Base-by-base conservation (phyloP, 2,888 invertebrate genomes). In the Mellilla xanthometata region DNA sequence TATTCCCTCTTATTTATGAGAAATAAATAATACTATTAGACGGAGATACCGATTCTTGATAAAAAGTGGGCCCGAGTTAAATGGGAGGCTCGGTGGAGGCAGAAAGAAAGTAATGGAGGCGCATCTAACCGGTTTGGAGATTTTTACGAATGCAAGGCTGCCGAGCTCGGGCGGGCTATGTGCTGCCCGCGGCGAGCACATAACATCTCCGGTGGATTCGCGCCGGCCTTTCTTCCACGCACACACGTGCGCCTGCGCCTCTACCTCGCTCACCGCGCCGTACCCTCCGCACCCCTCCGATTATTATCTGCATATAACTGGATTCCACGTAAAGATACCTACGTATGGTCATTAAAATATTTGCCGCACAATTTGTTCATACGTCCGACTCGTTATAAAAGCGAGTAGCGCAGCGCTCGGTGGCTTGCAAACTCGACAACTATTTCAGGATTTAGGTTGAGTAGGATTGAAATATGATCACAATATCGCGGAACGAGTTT, bases 11-110 rank as follows among this genome's bases (percentile, higher is more conserved):
- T 88, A 87, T 88, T 88, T 87, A 88, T 87, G 87, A 87, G 85
- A 85, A 86, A 89, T 88, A 88, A 89, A 89, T 88, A 88, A 89
- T 89, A 88, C 86, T 88, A 89, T 86, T 88, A 88, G 87, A 86
- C 80, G 72, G 85, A 88, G 89, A 89, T 89, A 87, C 87, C 85
- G 85, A 89, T 87, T 87, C 79, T 84, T 81, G 89, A 89, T 89
- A 89, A 89, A 89, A 88, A 89, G 86, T 86, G 85, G 85, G 84
- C 82, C 82, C 85, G 80, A 84, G 87, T 87, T 84, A 86, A 86
- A 88, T 87, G 87, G 87, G 88, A 85, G 88, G 87, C 86, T 83
- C 84, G 74, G 73, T 84, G 79, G 86, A 85, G 81, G 83, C 84
- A 86, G 89, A 88, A 88, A 87, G 89, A 88, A 88, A 88, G 88